These are phyloP conservation scores for Dryobota labecula DNA, from an alignment of 2,888 invertebrate genomes.

Conservation along the genomic window DNA sequence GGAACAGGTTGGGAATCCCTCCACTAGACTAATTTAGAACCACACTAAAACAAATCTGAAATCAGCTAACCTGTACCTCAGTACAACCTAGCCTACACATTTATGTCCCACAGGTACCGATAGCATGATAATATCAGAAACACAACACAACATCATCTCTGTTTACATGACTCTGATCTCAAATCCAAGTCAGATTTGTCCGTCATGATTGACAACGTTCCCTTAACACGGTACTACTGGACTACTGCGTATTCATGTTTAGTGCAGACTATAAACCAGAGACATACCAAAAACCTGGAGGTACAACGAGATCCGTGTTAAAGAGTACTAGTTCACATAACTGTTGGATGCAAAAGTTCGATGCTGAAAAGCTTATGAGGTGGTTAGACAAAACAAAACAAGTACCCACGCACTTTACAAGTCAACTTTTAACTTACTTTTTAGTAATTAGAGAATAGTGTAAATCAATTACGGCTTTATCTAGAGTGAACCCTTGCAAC, in stretches of 20 bases:
- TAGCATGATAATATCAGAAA: background rate
- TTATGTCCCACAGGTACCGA: background rate
- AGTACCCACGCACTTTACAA: too few species aligned
- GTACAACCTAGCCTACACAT: background rate
- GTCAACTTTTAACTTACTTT: too few species aligned
- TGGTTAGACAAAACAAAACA: too few species aligned
- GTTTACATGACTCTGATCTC: background rate
- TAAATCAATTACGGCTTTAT: too few species aligned
- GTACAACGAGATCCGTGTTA: conserved; percentile 2
- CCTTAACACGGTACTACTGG: background rate
- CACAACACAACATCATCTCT: background rate
- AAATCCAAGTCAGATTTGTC: background rate
- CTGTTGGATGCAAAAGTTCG: background rate
- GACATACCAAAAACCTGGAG: conserved; percentile 16
- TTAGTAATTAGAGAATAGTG: too few species aligned
- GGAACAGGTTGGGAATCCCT: too few species aligned
- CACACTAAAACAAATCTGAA: background rate
- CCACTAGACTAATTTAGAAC: too few species aligned
- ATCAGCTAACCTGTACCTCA: background rate
- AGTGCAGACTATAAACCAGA: background rate
- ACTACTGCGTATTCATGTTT: background rate
- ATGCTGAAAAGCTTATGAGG: too few species aligned
- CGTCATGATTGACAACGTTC: background rate
- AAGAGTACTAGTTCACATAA: background rate
- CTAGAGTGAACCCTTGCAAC: too few species aligned